These are phyloP conservation scores for Nyctibius grandis DNA, from an alignment of 2,797 vertebrate genomes.

Conservation along the genomic window DNA sequence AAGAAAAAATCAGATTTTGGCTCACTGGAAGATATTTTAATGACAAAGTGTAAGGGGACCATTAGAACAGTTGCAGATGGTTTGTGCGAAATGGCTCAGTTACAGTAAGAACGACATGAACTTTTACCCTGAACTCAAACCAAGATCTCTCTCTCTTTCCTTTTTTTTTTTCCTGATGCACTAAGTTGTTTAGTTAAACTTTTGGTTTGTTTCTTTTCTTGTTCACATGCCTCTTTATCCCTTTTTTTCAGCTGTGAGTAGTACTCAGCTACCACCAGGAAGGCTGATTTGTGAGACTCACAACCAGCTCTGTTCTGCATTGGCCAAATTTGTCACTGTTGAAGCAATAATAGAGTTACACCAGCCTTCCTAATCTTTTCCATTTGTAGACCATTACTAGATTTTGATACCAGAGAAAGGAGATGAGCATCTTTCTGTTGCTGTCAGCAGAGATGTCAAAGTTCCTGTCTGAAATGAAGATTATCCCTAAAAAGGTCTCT, in stretches of 20 bases:
- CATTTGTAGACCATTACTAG: neutral
- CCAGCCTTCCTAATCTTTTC: constrained; percentile 1
- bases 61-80: constrained; percentile 11
- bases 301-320: neutral
- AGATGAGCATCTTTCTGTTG: neutral
- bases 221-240: constrained; percentile 5
- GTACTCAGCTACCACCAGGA: constrained; percentile 39
- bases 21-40: constrained; percentile 12
- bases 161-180: neutral
- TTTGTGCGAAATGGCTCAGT: constrained; percentile 42
- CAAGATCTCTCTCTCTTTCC: neutral
- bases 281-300: neutral
- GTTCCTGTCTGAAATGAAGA: neutral
- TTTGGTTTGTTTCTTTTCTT: constrained; percentile 61
- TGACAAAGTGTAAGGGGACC: neutral
- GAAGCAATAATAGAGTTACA: neutral
- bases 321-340: neutral
- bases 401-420: neutral
- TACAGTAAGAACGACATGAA: constrained; percentile 40
- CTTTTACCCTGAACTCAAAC: constrained; percentile 53
- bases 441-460: neutral
- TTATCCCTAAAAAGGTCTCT: neutral
- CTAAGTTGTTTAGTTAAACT: constrained; percentile 63
- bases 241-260: constrained; percentile 35
- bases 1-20: neutral